phyloP scores from a whole-genome alignment of 2,797 vertebrate genomes.

The Hephaestus fuliginosus region DNA sequence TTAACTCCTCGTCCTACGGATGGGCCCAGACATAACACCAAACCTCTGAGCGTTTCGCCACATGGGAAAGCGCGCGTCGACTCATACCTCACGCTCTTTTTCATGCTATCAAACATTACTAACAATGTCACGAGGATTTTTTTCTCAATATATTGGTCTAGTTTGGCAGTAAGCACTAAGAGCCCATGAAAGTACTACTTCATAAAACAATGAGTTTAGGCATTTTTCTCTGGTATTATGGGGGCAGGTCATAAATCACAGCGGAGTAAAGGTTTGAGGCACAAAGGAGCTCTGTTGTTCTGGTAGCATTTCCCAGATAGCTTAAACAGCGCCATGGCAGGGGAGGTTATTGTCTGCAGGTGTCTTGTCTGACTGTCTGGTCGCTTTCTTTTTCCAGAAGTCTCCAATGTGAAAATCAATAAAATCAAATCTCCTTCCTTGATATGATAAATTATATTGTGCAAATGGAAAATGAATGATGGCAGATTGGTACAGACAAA shows the following conservation, averaged over 20 bases:
- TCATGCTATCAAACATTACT: conserved; percentile 37
- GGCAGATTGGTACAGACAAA: background rate
- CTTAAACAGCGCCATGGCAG: conserved; percentile 38
- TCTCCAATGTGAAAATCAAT: background rate
- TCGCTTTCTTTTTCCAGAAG: conserved; percentile 20
- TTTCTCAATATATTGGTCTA: conserved; percentile 19
- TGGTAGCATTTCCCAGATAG: conserved; percentile 35
- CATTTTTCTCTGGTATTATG: conserved; percentile 32
- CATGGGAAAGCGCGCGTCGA: conserved; percentile 42
- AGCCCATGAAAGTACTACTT: background rate
- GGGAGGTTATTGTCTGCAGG: conserved; percentile 6
- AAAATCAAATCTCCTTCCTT: background rate
- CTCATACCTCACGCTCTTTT: conserved; percentile 37
- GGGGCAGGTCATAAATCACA: conserved; percentile 46
- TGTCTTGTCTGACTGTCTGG: conserved; percentile 21
- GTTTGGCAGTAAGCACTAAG: conserved; percentile 3
- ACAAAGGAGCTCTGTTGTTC: conserved; percentile 50
- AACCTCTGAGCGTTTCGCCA: conserved; percentile 60
- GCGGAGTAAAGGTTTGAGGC: conserved; percentile 25
- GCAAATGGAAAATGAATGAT: background rate
- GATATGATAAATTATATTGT: background rate
- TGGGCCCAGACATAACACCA: conserved; percentile 48
- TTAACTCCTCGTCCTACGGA: conserved; percentile 35
- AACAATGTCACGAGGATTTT: conserved; percentile 31
- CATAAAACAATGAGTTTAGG: conserved; percentile 36